phyloP scores from a whole-genome alignment of 2,113 vertebrate species.

The Ophthalmotilapia sp. region DNA sequence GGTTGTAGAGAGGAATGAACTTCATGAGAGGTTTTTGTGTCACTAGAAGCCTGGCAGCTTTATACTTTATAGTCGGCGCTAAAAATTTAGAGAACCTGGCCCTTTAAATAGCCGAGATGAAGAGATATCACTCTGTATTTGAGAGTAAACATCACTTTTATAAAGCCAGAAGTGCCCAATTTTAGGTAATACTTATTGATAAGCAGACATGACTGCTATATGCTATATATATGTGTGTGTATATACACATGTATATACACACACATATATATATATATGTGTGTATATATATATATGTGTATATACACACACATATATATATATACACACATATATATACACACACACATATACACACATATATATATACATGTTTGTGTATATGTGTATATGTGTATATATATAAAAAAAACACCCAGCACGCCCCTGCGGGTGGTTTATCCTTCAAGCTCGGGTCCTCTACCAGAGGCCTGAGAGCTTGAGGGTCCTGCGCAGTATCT shows the following conservation, averaged over 20 bases:
- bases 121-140: not conserved
- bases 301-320: rapidly evolving
- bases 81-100: not conserved
- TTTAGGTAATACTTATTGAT: not conserved
- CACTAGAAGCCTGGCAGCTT: not conserved
- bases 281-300: too few species aligned
- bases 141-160: not conserved
- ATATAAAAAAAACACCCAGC: too few species aligned
- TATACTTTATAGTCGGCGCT: not conserved
- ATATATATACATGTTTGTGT: too few species aligned
- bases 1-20: not conserved
- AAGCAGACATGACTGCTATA: not conserved
- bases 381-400: too few species aligned
- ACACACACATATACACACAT: too few species aligned
- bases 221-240: not conserved
- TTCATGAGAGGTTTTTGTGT: not conserved
- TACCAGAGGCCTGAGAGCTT: too few species aligned
- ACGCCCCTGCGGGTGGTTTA: too few species aligned
- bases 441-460: too few species aligned
- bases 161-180: not conserved
- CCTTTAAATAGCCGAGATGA: not conserved
- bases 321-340: too few species aligned
- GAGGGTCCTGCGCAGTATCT: too few species aligned
- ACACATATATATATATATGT: too few species aligned
- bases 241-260: too few species aligned